Percentiles rank a stretch among this genome's conserved stretches.
These are phyloP conservation scores for Geodia barretti DNA, from an alignment of 37 sponge, comb jelly and placozoan genomes.

Conservation along the genomic window DNA sequence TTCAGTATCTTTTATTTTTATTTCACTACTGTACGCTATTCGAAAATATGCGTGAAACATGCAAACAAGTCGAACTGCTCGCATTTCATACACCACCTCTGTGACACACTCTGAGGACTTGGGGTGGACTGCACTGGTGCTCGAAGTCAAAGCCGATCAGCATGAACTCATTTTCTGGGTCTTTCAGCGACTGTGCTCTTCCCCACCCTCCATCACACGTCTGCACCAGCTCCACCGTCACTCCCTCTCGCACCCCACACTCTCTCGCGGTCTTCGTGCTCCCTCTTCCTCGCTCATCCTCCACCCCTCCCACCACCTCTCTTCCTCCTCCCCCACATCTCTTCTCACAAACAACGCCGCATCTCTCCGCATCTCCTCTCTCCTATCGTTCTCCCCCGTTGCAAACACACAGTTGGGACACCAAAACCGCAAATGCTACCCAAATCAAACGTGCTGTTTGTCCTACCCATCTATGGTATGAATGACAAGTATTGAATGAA, in stretches of 20 bases:
- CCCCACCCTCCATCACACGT: constrained; percentile 20
- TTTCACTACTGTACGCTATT: too few relatives aligned
- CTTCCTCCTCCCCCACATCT: constrained; percentile 15
- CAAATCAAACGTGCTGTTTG: too few relatives aligned
- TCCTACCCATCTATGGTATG: too few relatives aligned
- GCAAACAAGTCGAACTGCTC: too few relatives aligned
- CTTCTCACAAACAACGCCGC: constrained; percentile 28
- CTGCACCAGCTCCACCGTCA: constrained; percentile 3
- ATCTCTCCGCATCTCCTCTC: not conserved
- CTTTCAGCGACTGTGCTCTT: constrained; percentile 48
- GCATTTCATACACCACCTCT: too few relatives aligned
- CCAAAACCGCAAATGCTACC: too few relatives aligned
- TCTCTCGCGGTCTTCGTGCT: not conserved
- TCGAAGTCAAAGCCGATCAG: constrained; percentile 75
- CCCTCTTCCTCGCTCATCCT: not conserved
- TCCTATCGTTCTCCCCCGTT: not conserved
- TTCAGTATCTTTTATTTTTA: too few relatives aligned
- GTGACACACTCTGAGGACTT: too few relatives aligned
- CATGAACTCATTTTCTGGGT: constrained; percentile 41
- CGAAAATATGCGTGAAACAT: too few relatives aligned
- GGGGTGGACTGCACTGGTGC: constrained; percentile 42
- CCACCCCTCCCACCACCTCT: not conserved
- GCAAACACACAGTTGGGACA: too few relatives aligned
- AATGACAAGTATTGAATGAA: too few relatives aligned
- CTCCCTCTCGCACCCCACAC: not conserved